These are phyloP conservation scores for Dunckerocampus dactyliophorus DNA, from an alignment of 2,113 vertebrate species.

Conservation along the genomic window DNA sequence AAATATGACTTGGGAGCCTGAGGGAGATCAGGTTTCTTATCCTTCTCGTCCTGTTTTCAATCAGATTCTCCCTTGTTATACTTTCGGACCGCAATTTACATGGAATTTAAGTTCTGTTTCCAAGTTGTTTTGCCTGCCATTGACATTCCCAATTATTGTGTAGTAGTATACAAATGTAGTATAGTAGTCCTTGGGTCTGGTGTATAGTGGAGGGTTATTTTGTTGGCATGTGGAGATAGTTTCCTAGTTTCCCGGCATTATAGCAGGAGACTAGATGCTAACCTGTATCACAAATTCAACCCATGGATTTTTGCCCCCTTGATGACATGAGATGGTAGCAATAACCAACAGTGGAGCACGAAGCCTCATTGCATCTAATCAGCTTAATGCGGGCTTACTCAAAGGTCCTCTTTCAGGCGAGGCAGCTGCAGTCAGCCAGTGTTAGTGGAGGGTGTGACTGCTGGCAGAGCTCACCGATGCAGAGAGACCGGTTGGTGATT, in stretches of 20 bases:
- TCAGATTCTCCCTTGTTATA: too few species aligned
- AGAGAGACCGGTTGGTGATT: constrained; percentile 96
- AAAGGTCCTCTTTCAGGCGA: constrained; percentile 78
- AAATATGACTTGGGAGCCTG: too few species aligned
- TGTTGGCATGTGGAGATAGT: not conserved
- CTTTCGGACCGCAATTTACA: too few species aligned
- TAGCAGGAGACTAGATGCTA: constrained; percentile 17
- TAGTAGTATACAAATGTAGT: too few species aligned
- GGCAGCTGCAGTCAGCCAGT: constrained; percentile 84
- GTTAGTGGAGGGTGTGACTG: constrained; percentile 88
- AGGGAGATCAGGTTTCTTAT: not conserved
- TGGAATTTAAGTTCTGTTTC: too few species aligned
- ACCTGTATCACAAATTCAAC: constrained; percentile 26
- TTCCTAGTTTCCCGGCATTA: not conserved
- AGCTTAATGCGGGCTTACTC: constrained; percentile 74
- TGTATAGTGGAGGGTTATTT: too few species aligned
- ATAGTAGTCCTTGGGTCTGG: too few species aligned
- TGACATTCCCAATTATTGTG: too few species aligned
- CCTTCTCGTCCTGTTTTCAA: constrained; percentile 22
- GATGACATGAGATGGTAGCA: constrained; percentile 50
- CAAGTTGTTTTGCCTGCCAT: too few species aligned
- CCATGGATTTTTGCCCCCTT: constrained; percentile 17
- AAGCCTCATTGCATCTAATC: constrained; percentile 74
- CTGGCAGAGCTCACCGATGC: constrained; percentile 86
- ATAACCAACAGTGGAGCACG: constrained; percentile 68